Conservation (phyloP, 2,797 vertebrate genomes). For the Eospalax fontanierii region DNA sequence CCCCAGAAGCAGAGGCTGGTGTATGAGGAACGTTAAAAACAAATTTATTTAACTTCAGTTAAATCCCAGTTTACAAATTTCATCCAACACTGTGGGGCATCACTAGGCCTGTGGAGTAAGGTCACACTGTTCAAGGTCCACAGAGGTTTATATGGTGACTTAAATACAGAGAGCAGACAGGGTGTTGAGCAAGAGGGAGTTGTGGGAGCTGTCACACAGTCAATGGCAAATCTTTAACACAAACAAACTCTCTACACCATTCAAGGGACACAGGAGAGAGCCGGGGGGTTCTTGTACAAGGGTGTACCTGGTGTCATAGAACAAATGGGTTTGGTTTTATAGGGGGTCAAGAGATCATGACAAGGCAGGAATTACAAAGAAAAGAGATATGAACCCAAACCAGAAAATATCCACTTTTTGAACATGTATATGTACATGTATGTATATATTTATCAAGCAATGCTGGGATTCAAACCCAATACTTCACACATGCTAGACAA, state of each 20-base stretch:
- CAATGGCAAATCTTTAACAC: background rate
- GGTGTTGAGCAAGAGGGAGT: background rate
- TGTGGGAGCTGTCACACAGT: too few species aligned
- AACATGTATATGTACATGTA: too few species aligned
- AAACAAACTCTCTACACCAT: background rate
- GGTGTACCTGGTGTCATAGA: background rate
- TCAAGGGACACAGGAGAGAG: background rate
- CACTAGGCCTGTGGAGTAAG: background rate
- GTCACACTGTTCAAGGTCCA: background rate
- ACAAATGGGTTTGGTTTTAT: background rate
- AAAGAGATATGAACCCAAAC: background rate
- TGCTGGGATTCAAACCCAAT: background rate
- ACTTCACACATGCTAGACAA: background rate
- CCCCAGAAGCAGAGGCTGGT: constrained; percentile 60
- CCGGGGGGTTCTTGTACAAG: background rate
- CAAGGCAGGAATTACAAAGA: background rate
- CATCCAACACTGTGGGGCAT: background rate
- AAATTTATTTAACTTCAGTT: constrained; percentile 75
- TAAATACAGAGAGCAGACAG: background rate
- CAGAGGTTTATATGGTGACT: background rate
- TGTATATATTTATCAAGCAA: background rate
- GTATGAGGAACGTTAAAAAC: constrained; percentile 74
- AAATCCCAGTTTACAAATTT: constrained; percentile 80
- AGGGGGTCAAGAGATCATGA: background rate
- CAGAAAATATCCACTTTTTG: background rate